A percentile compares a stretch with the other conserved stretches of the same genome.
These are phyloP conservation scores for Brachionus calyciflorus DNA, from an alignment of 1,140 invertebrate genomes.

Conservation along the genomic window DNA sequence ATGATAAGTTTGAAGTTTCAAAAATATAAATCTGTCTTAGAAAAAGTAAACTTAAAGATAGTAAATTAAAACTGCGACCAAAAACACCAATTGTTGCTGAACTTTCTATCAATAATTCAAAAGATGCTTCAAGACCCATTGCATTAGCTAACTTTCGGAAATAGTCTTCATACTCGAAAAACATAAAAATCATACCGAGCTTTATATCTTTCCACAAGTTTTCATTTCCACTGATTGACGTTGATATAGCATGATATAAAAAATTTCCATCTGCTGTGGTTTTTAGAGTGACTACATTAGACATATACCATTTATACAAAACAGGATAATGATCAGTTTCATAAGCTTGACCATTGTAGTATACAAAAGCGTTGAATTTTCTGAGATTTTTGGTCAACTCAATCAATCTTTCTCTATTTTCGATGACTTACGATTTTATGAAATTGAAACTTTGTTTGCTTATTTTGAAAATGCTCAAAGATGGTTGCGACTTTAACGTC, in stretches of 20 bases:
- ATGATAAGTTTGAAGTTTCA: neutral
- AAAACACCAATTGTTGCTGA: constrained; percentile 1
- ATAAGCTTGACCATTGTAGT: neutral
- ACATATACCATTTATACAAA: constrained; percentile 16
- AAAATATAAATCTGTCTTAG: neutral
- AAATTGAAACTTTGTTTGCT: constrained; percentile 30
- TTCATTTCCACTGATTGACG: neutral
- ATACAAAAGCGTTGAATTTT: neutral
- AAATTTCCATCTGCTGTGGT: constrained; percentile 17
- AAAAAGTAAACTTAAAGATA: neutral
- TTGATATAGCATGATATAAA: constrained; percentile 13
- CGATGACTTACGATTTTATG: too few relatives aligned
- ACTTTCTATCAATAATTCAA: constrained; percentile 1
- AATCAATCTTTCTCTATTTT: neutral
- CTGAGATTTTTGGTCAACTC: neutral
- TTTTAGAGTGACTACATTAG: constrained; percentile 16
- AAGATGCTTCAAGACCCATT: neutral
- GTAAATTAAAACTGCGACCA: constrained; percentile 4
- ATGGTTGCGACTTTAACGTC: too few relatives aligned
- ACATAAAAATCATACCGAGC: neutral
- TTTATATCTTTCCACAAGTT: constrained; percentile 17
- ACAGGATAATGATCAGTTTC: neutral
- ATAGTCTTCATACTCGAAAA: neutral
- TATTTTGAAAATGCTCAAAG: constrained; percentile 28
- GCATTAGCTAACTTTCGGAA: too few relatives aligned